Base-by-base conservation (phyloP, 1,140 invertebrate genomes). In the Drosophila tropicalis region DNA sequence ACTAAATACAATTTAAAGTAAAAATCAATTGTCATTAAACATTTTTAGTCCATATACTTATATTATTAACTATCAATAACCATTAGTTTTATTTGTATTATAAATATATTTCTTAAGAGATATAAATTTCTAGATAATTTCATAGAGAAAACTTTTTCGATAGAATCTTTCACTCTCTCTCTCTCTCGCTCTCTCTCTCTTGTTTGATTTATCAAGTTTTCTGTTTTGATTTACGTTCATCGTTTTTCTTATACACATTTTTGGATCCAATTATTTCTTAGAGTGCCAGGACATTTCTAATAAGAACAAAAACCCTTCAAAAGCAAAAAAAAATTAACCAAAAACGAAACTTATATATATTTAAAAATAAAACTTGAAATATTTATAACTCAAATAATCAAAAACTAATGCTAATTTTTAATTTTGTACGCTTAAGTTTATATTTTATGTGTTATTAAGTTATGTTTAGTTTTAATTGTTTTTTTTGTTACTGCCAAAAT, bases 261-360 rank as follows among this genome's bases (percentile, higher is more conserved):
- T 70, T 89, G 76, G 83, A 89, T 82, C 69, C 70, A 63, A 62
- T 77, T 69, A 71, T 58, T 36, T 79, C 75, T 62, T 80, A 87
- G 83, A 86, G 90, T 91, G 90, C 90, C 90, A 91, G 90, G 90
- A 91, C 90, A 91, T 91, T 89, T 82, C 79, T 60, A 91, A 62
- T 70, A 77, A 76, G 54, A 56, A 58, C 65, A 79, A 32, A 34
- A 36, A 36, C 7, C 34, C 34, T 12, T 34, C 54, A 76, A 70
- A 67, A 41, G 65, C 22, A 61, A 68, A 63, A 25, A 69, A 67
- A 54, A 51, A 41, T 56, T 34, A 61, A 68, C 61, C 19, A 69
- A 67, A 51, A 54, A 39, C 40, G 32, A 70, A 60, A 66, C 72
- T 47, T 68, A 69, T 70, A 67, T 72, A 68, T 63, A 75, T 17